Base-by-base conservation (phyloP, 2,888 invertebrate species). In the Perdita meconis region DNA sequence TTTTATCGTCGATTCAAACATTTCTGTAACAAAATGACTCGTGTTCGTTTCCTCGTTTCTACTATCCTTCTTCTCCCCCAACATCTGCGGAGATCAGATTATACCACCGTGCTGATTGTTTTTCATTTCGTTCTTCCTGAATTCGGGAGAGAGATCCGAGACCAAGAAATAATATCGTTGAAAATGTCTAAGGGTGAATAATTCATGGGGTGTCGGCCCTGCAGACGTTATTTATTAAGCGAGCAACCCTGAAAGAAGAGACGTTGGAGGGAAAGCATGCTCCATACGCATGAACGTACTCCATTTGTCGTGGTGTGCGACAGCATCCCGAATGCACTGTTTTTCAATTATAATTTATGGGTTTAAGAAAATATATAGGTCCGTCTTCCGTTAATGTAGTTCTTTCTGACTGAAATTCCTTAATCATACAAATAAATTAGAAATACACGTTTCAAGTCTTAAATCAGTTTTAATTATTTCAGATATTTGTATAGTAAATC, bases 201-300 rank as follows among this genome's bases (percentile, higher is more conserved):
- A 87, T 85, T 85, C 81, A 88, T 87, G 55, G 77, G 60, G 68
- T 77, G 76, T 78, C 83, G 80, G 76, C 70, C 79, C 68, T 78
- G 66, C 72, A 72, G 75, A 34, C 81, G 80, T 87, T 84, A 87
- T 86, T 87, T 85, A 88, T 88, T 81, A 86, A 86, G 65, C 80
- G 68, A 67, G 69, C 53, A 61, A 50, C 76, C 68, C 64, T 71
- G 38, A 26, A 22, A 47, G 12, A 13, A 44, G 53, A 38, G 10
- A 38, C 42, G 16, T 13, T 10, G 40, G 10, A 53, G 16, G 30
- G n/a, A 51, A n/a, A 47, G 47, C 51, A 51, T 12, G n/a, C 51
- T 51, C 26, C 26, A 47, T 47, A 47, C 26, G 16, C 30, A 19
- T 30, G 47, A 50, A 55, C 40, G 53, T 34, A 51, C 51, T 42